Evolutionary conservation across 2,113 vertebrate species (phyloP), one percentile per base, ranked within the genome.

Genomic region (Apodemus sylvaticus): DNA sequence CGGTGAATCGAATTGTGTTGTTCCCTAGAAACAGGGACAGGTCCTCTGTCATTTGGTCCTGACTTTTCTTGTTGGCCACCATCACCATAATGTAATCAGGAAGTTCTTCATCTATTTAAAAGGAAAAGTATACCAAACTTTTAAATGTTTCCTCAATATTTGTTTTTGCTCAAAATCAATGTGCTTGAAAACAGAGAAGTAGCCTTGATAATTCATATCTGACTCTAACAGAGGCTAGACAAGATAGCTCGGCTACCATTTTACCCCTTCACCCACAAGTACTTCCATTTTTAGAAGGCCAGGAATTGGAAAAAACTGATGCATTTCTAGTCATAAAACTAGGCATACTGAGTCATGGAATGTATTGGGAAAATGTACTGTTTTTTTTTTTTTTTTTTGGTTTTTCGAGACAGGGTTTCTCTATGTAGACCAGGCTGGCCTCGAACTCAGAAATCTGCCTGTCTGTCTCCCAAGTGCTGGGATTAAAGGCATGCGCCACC

Each of bases 1-100:
- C 98, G 77, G 99, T 99, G 97, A 99, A 99, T 96, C 99, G 99
- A 95, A 99, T 94, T 9, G 99, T 99, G 98, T 99, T 99, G 98
- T 99, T 99, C 97, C 99, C 99, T n/a, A 99, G 99, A 95, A 99
- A 99, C 79, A 99, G 99, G 36, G 99, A 99, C 88, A 99, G 99
- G 96, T 99, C 99, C 73, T 99, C 99, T 64, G 99, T 99, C 99
- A 99, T 99, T 98, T 99, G 99, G 88, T 99, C 99, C 86, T 99
- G 99, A 94, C 99, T 99, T 98, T 99, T 99, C 98, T 99, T 99
- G 98, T 99, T 99, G 70, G 99, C 99, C 91, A 99, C 99, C 99
- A 99, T 99, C 96, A 99, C 99, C 99, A 99, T 99, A 89, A 99
- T 99, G 94, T 99, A 99, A 98, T 99, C 99, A 55, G 99, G 99